Conservation (phyloP, 1,140 invertebrate species). For the Drosophila asahinai region DNA sequence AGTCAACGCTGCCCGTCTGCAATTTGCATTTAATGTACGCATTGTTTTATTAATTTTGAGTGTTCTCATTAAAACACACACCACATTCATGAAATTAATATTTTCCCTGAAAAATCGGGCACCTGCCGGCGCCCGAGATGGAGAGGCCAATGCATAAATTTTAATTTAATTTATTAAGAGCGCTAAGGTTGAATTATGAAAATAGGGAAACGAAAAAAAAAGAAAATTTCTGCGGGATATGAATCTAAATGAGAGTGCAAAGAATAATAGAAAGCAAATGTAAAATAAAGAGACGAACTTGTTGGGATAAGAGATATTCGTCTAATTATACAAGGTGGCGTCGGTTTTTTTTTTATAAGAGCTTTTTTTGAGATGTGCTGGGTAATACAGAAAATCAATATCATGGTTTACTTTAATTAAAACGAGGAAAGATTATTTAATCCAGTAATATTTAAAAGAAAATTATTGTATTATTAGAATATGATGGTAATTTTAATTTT, state of each 20-base stretch:
- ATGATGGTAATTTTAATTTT: too few species aligned
- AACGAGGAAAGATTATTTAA: not conserved
- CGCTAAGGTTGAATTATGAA: conserved; percentile 11
- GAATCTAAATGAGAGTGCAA: conserved; percentile 14
- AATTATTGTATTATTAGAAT: too few species aligned
- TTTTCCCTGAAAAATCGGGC: conserved; percentile 27
- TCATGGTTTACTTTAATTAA: not conserved
- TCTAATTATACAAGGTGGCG: not conserved
- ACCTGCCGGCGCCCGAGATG: conserved; percentile 14
- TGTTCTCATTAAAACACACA: conserved; percentile 74
- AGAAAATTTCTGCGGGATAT: conserved; percentile 1
- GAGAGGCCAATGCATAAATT: conserved; percentile 51
- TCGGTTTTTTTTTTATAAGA: not conserved
- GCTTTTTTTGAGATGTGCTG: not conserved
- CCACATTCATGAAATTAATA: conserved; percentile 74
- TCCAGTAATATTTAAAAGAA: too few species aligned
- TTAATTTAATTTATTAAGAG: conserved; percentile 30
- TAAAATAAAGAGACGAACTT: conserved; percentile 17
- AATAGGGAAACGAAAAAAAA: not conserved
- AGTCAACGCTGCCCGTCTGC: conserved; percentile 47
- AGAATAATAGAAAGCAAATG: conserved; percentile 3
- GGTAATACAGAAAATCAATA: not conserved
- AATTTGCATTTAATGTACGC: conserved; percentile 82
- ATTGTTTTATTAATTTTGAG: conserved; percentile 81
- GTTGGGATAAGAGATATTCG: not conserved